Conservation (phyloP, 2,797 vertebrate species). For the Hybognathus amarus region DNA sequence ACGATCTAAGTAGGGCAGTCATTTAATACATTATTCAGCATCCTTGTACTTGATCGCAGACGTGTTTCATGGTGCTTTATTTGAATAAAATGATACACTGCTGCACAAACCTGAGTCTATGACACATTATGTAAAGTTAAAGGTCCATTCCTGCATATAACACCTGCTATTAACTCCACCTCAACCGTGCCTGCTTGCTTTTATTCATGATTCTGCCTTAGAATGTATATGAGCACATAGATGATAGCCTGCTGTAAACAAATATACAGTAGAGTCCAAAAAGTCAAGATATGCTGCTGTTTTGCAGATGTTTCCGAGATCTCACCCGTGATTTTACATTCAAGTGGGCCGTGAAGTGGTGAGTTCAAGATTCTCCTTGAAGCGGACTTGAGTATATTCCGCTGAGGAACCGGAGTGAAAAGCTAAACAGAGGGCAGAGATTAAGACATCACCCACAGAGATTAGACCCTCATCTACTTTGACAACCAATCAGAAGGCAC, state of each 20-base stretch:
- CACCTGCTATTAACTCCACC: constrained; percentile 22
- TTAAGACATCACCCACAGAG: constrained; percentile 37
- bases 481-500: constrained; percentile 44
- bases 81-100: constrained; percentile 34
- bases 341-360: background rate
- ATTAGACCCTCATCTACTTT: constrained; percentile 45
- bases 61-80: constrained; percentile 24
- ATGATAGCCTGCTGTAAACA: background rate
- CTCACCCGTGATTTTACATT: background rate
- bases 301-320: background rate
- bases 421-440: constrained; percentile 15
- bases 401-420: constrained; percentile 7
- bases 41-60: background rate
- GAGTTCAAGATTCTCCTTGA: background rate
- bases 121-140: constrained; percentile 25
- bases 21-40: constrained; percentile 21
- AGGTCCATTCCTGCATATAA: constrained; percentile 23
- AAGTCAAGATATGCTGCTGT: background rate
- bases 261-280: background rate
- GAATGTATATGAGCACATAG: background rate
- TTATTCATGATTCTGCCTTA: background rate
- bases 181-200: background rate
- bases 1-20: background rate
- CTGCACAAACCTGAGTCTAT: constrained; percentile 12
- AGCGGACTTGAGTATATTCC: constrained; percentile 5